Evolutionary conservation across 2,888 invertebrate species (phyloP).

Genomic region (Galerucella pusilla): DNA sequence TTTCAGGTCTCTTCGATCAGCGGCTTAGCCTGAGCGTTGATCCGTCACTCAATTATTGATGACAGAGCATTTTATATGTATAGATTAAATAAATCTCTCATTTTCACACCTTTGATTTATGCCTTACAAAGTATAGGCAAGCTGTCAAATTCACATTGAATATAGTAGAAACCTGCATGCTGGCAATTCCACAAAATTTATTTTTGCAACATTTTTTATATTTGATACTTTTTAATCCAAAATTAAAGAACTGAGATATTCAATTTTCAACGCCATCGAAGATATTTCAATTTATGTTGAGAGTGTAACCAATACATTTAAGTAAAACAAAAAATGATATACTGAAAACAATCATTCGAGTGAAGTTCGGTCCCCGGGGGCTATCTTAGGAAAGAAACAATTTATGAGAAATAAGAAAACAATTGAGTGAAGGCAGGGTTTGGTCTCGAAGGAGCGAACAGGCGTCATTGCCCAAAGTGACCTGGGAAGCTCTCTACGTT

Average conservation of each 20-base stretch:
- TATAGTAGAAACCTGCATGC: too few species aligned
- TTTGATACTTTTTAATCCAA: not conserved
- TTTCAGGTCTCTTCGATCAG: too few species aligned
- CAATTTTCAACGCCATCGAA: conserved; percentile 18
- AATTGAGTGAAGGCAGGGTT: conserved; percentile 61
- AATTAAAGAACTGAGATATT: not conserved
- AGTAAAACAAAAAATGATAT: conserved; percentile 46
- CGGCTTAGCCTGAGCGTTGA: too few species aligned
- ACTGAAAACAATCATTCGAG: conserved; percentile 59
- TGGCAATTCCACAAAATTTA: too few species aligned
- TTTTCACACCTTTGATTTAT: too few species aligned
- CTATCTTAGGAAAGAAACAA: conserved; percentile 59
- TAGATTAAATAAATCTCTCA: too few species aligned
- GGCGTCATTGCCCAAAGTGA: conserved; percentile 52
- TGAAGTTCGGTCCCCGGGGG: conserved; percentile 57
- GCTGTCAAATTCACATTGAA: too few species aligned
- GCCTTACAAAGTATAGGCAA: too few species aligned
- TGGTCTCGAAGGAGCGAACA: conserved; percentile 55
- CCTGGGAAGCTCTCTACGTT: conserved; percentile 39
- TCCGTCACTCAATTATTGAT: too few species aligned
- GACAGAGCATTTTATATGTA: too few species aligned
- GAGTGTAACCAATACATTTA: conserved; percentile 33
- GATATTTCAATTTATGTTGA: conserved; percentile 31
- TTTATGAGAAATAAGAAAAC: conserved; percentile 64
- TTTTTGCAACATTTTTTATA: too few species aligned